phyloP scores from a whole-genome alignment of 2,797 vertebrate species.

The Xyrichtys novacula region DNA sequence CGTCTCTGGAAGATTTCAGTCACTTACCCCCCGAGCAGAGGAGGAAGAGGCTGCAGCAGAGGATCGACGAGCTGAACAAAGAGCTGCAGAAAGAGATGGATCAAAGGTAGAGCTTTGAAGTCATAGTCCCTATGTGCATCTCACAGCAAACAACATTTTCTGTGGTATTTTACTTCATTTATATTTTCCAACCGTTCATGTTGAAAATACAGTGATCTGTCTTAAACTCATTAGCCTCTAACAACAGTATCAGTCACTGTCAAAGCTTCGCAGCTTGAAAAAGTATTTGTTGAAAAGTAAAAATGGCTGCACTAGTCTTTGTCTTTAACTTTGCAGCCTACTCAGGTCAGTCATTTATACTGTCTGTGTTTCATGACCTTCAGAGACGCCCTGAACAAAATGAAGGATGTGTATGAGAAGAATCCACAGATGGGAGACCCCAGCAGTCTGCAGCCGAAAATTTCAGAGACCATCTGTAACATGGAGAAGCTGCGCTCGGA shows the following conservation, averaged over 20 bases:
- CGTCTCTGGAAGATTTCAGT: slow-evolving; percentile 96
- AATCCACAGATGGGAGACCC: slow-evolving; percentile 99
- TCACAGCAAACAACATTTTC: no score
- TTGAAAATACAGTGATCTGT: no score
- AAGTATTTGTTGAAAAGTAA: no score
- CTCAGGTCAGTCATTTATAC: not conserved
- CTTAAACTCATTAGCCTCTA: no score
- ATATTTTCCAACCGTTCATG: no score
- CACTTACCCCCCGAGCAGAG: slow-evolving; percentile 98
- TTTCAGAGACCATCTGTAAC: slow-evolving; percentile 96
- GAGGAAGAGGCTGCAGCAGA: slow-evolving; percentile 96
- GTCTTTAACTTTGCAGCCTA: not conserved
- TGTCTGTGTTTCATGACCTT: slow-evolving; percentile 29
- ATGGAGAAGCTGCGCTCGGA: slow-evolving; percentile 97
- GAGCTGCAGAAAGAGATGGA: slow-evolving; percentile 98
- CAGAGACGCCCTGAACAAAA: slow-evolving; percentile 98
- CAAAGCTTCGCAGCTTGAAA: no score
- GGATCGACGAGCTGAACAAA: slow-evolving; percentile 94
- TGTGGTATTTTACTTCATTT: no score
- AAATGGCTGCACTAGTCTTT: no score
- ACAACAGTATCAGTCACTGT: no score
- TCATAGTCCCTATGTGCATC: no score
- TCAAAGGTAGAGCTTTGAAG: slow-evolving; percentile 90
- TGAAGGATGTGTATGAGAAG: slow-evolving; percentile 99
- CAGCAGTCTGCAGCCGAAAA: slow-evolving; percentile 94